phyloP scores from a whole-genome alignment of 2,113 vertebrate genomes.

The Microcebus griseorufus region DNA sequence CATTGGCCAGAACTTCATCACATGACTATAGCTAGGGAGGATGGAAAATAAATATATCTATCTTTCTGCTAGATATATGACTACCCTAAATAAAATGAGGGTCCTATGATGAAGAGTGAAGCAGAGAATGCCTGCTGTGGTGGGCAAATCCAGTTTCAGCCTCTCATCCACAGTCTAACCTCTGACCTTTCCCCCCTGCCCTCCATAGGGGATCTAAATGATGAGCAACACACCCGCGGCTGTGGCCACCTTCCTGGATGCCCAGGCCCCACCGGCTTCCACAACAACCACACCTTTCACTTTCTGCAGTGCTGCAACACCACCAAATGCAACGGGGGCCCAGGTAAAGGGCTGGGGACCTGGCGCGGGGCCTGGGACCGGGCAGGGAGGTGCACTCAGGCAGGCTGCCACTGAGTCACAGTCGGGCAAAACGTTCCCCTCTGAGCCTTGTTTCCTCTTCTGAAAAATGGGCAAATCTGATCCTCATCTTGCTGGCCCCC shows the following conservation, averaged over 20 bases:
- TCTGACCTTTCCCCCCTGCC: neutral
- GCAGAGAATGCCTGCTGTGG: neutral
- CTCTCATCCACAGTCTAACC: neutral
- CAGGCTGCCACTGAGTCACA: neutral
- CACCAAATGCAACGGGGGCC: slow-evolving; percentile 64
- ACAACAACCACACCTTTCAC: slow-evolving; percentile 67
- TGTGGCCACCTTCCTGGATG: slow-evolving; percentile 69
- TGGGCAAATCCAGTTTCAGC: neutral
- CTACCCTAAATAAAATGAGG: neutral
- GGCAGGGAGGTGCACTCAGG: neutral
- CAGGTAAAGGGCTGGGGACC: slow-evolving; percentile 50
- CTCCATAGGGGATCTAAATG: neutral
- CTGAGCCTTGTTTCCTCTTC: neutral
- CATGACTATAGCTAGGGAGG: neutral
- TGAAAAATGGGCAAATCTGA: neutral
- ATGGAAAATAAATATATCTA: neutral
- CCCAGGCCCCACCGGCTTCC: slow-evolving; percentile 60
- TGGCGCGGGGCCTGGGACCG: fast-evolving
- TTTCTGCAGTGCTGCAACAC: slow-evolving; percentile 70
- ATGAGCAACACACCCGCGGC: slow-evolving; percentile 40
- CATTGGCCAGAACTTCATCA: neutral
- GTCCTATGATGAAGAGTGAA: neutral
- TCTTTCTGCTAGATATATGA: neutral
- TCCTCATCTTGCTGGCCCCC: too few relatives aligned
- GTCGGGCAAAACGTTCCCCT: neutral